These are phyloP conservation scores for Apis cerana DNA, from an alignment of 1,140 invertebrate species.

Conservation along the genomic window DNA sequence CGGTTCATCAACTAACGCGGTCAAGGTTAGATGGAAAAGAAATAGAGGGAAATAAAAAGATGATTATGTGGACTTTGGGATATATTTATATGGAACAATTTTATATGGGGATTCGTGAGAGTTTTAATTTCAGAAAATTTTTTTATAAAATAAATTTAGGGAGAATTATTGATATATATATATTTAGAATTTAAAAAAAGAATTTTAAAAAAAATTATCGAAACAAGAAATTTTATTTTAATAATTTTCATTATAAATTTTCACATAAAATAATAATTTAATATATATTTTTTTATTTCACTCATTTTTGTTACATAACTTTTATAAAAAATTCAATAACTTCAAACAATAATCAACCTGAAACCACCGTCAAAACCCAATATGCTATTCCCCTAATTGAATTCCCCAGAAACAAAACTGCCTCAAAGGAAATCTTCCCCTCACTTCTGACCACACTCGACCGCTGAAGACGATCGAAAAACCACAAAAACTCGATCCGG, in stretches of 20 bases:
- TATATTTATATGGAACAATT: background rate
- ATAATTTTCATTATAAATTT: background rate
- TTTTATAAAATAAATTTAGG: too few relatives aligned
- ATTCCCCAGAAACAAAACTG: conserved; percentile 8
- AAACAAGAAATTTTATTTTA: background rate
- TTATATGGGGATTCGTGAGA: too few relatives aligned
- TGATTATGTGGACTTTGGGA: background rate
- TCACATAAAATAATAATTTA: background rate
- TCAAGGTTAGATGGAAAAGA: conserved; percentile 45
- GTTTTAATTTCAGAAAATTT: too few relatives aligned
- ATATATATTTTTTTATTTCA: too few relatives aligned
- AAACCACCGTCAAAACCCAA: background rate
- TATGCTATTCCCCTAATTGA: background rate
- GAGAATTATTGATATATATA: too few relatives aligned
- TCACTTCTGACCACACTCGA: background rate
- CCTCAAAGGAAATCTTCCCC: background rate
- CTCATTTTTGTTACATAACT: too few relatives aligned
- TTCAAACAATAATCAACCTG: background rate
- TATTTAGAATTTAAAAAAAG: too few relatives aligned
- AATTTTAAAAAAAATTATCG: too few relatives aligned
- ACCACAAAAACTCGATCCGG: conserved; percentile 8
- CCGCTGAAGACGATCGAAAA: background rate
- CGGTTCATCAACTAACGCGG: conserved; percentile 50
- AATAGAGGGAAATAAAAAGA: background rate
- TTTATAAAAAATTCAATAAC: too few relatives aligned